Evolutionary conservation across 2,797 vertebrate species (phyloP), one percentile per base, ranked within the genome.

Genomic region (Pseudochirops cupreus): DNA sequence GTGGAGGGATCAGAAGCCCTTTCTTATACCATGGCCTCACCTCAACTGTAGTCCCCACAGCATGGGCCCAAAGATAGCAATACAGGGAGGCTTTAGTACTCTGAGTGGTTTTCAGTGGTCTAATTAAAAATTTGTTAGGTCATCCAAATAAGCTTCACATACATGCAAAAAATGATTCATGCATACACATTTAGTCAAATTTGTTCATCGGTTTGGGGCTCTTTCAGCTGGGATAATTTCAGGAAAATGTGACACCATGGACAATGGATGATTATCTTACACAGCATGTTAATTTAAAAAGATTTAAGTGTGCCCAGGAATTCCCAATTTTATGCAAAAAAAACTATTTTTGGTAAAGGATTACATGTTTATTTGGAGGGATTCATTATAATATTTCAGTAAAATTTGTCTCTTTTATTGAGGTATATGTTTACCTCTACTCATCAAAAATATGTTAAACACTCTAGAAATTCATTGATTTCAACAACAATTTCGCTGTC

Each of bases 291-390:
- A 96, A 98, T 98, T 98, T 96, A 97, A 97, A 95, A 97, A 98
- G 95, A 97, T 96, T 95, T 97, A 97, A 95, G 95, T 94, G 98
- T 98, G 98, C 98, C 98, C 98, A 99, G 97, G 96, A 96, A 98
- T 98, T 98, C 98, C 98, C 97, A 98, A 97, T 98, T 99, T 99
- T 99, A 99, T 99, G 99, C 98, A 46, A 46, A 99, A 46, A 99
- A 99, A 99, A 99, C 98, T 99, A 99, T 99, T 99, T 99, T 99
- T 99, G 98, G 98, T 99, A 99, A 98, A 98, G 95, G 97, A 97
- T 96, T 98, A 97, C 59, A 56, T 94, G 96, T 97, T 97, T 98
- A 95, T 97, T 97, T 96, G 67, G n/a, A 52, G 57, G 55, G 62
- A 26, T 91, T 97, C 97, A 39, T 94, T 97, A 97, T 39, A 33